Percentiles rank a stretch among this genome's conserved stretches.
These are phyloP conservation scores for Parnassius apollo DNA, from an alignment of 2,888 invertebrate genomes.

Conservation along the genomic window DNA sequence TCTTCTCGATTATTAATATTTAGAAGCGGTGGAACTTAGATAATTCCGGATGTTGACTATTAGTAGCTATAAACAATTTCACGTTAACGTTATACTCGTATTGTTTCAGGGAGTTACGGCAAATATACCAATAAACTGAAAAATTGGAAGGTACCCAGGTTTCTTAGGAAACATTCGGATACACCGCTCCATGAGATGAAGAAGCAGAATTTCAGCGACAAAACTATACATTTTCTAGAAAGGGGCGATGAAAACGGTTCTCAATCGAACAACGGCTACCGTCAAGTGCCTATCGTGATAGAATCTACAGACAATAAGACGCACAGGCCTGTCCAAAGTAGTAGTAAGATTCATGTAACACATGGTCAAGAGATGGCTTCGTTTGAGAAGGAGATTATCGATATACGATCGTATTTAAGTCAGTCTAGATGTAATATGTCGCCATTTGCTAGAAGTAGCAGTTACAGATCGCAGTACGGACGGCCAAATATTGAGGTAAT, in stretches of 20 bases:
- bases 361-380: constrained; percentile 72
- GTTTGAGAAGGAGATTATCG: constrained; percentile 84
- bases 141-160: constrained; percentile 86
- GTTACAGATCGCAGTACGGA: constrained; percentile 86
- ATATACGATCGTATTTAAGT: constrained; percentile 86
- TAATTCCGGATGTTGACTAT: constrained; percentile 32
- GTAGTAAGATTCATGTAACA: constrained; percentile 72
- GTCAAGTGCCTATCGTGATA: constrained; percentile 84
- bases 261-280: constrained; percentile 78
- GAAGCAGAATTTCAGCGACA: constrained; percentile 65
- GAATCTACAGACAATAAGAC: constrained; percentile 74
- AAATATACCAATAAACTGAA: constrained; percentile 81
- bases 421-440: constrained; percentile 88
- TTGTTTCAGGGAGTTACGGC: constrained; percentile 80
- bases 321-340: constrained; percentile 49
- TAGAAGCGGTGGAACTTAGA: constrained; percentile 21
- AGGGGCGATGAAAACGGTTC: constrained; percentile 51
- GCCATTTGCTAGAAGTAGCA: constrained; percentile 85
- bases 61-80: constrained; percentile 29
- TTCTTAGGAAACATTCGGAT: constrained; percentile 83
- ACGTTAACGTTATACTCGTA: constrained; percentile 25
- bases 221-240: constrained; percentile 60
- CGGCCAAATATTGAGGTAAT: constrained; percentile 78
- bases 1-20: constrained; percentile 26
- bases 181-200: constrained; percentile 72